Evolutionary conservation across 2,888 invertebrate genomes (phyloP).

Genomic region (Andricus curvator): DNA sequence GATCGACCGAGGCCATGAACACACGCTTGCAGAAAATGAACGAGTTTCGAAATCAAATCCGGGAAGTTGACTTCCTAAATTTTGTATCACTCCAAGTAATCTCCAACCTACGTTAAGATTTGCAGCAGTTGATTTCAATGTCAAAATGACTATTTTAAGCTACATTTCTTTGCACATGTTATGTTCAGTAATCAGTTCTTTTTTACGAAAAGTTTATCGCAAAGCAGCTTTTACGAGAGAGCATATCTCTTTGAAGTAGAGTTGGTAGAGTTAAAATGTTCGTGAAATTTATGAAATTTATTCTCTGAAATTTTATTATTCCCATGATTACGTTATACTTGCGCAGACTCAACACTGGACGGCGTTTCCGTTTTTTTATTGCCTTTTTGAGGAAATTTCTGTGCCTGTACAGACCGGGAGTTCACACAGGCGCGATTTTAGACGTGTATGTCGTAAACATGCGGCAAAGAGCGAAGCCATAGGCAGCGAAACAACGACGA

Average conservation of each 20-base stretch:
- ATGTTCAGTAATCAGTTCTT: background rate
- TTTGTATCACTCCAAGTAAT: background rate
- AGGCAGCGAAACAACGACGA: slow-evolving; percentile 41
- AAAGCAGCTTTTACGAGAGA: too few species aligned
- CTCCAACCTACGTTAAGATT: background rate
- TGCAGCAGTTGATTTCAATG: background rate
- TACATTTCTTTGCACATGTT: background rate
- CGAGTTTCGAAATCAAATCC: background rate
- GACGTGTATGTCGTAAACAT: slow-evolving; percentile 16
- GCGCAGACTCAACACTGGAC: background rate
- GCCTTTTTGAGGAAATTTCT: background rate
- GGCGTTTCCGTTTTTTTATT: background rate
- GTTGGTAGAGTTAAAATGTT: too few species aligned
- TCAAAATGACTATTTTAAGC: slow-evolving; percentile 8
- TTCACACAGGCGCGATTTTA: slow-evolving; percentile 2
- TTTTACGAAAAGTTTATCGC: too few species aligned
- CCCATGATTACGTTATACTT: background rate
- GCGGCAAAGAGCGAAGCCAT: slow-evolving; percentile 48
- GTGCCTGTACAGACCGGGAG: background rate
- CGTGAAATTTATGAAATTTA: background rate
- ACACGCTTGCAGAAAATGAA: slow-evolving; percentile 3
- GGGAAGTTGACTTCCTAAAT: background rate
- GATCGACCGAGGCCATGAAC: background rate
- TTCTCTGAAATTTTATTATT: background rate
- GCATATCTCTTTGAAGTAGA: too few species aligned